Evolutionary conservation across 2,797 vertebrate genomes (phyloP), one percentile per base, ranked within the genome.

Genomic region (Oreonectes daqikongensis): DNA sequence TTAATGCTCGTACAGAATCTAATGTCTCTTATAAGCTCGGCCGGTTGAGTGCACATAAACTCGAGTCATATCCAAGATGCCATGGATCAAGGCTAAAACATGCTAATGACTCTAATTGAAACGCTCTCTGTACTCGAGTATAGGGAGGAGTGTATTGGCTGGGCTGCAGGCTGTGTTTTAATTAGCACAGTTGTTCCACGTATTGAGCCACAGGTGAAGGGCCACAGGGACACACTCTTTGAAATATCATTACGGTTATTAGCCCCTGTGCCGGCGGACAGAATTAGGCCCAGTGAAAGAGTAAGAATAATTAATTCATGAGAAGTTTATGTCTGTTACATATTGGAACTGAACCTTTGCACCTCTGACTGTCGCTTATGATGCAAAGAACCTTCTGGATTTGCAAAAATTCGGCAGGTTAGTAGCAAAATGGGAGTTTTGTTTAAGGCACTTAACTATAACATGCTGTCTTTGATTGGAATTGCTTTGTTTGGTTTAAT

Each of bases 151-250:
- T 65, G 44, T 42, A 53, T 69, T 57, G 53, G 32, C 57, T 30
- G 20, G 12, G 59, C 81, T 82, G 70, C 14, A 69, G 79, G 79
- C 76, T 14, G 48, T 38, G 38, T 80, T 81, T 82, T 81, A 82
- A 84, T 84, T 79, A 79, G 76, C 69, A 80, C 70, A 78, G 63
- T 61, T 72, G 52, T 72, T 75, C 28, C 35, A 60, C 57, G 11
- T 50, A 67, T 66, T 53, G 67, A 64, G 74, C 69, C 35, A 7
- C 55, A 82, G 78, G 75, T 75, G 44, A 59, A 73, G 53, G 67
- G 55, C 72, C 66, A 28, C 22, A 32, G 73, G 74, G 74, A 73
- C 35, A 40, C 18, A 48, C 46, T n/a, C 69, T 79, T 77, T 79
- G 77, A 77, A 77, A 67, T 69, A 61, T 67, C 59, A 72, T 82